phyloP scores from a whole-genome alignment of 2,113 vertebrate species.

The Strix aluco region DNA sequence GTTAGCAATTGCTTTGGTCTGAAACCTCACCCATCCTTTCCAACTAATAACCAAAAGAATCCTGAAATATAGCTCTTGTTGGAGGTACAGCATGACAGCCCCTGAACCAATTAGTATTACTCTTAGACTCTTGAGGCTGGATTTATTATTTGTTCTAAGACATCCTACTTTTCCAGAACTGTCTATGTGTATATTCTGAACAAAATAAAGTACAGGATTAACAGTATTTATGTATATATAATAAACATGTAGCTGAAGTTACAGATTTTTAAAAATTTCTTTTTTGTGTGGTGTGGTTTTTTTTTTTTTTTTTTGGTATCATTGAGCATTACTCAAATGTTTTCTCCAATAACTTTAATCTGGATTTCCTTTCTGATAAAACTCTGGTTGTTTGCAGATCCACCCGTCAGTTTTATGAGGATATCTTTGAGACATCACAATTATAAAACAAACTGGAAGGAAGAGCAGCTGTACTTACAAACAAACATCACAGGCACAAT shows the following conservation, averaged over 20 bases:
- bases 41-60: slow-evolving; percentile 65
- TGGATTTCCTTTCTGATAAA: slow-evolving; percentile 73
- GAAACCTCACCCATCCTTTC: slow-evolving; percentile 64
- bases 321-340: slow-evolving; percentile 31
- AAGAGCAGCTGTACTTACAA: slow-evolving; percentile 82
- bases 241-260: neutral
- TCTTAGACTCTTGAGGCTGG: neutral
- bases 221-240: neutral
- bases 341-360: slow-evolving; percentile 55
- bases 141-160: slow-evolving; percentile 24
- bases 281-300: neutral
- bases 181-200: neutral
- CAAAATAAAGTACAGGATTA: neutral
- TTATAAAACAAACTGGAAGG: slow-evolving; percentile 77
- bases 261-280: neutral
- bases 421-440: slow-evolving; percentile 74
- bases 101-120: slow-evolving; percentile 9
- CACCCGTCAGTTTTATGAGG: slow-evolving; percentile 70
- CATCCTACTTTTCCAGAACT: neutral
- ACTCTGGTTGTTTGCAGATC: slow-evolving; percentile 70
- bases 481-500: slow-evolving; percentile 81
- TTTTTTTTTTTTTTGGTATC: neutral
- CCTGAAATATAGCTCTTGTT: slow-evolving; percentile 44
- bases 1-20: slow-evolving; percentile 63
- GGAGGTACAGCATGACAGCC: slow-evolving; percentile 6